phyloP scores from a whole-genome alignment of 2,797 vertebrate genomes.

The Peromyscus nudipes region DNA sequence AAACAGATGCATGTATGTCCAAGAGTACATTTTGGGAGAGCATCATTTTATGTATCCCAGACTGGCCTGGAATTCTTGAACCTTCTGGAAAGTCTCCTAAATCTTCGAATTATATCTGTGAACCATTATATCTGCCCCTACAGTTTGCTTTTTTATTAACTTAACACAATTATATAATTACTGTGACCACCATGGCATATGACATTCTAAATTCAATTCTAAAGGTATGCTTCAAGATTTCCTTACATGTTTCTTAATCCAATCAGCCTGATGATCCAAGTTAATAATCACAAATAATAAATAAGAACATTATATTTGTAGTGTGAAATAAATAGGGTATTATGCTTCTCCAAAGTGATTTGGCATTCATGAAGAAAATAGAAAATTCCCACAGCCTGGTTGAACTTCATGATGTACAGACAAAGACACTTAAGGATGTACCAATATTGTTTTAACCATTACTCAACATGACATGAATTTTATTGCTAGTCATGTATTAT shows the following conservation, averaged over 20 bases:
- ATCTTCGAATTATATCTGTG: no score
- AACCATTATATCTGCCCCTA: neutral
- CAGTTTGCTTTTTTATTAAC: neutral
- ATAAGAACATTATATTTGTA: neutral
- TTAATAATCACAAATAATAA: neutral
- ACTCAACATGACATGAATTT: neutral
- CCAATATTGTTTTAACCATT: neutral
- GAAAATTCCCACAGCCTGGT: neutral
- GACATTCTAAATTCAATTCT: neutral
- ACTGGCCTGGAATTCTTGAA: neutral
- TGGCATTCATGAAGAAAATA: slow-evolving; percentile 22
- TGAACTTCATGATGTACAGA: neutral
- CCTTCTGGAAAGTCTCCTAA: neutral
- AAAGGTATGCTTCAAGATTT: neutral
- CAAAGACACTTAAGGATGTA: no score
- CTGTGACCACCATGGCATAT: neutral
- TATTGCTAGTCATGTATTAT: neutral
- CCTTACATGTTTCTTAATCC: neutral
- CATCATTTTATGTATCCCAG: neutral
- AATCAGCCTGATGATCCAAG: neutral
- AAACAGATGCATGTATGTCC: neutral
- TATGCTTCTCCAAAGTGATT: slow-evolving; percentile 3
- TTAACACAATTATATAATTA: neutral
- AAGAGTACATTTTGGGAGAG: no score
- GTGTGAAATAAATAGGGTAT: neutral